phyloP scores from a whole-genome alignment of 1,140 invertebrate species.

The Acarapis woodi region DNA sequence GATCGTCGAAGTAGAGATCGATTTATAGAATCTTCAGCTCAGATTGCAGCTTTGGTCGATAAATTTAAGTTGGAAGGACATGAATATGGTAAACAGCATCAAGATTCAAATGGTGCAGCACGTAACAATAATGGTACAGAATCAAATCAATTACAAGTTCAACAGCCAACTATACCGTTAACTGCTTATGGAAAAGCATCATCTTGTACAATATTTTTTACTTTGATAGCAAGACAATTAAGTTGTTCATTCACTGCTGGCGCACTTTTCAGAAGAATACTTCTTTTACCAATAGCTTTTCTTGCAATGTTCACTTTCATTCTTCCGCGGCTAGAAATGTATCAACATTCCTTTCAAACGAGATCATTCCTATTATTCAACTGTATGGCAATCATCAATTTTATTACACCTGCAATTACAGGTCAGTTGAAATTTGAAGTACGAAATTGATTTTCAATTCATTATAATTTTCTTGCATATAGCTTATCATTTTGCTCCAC shows the following conservation, averaged over 20 bases:
- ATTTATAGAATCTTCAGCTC: constrained; percentile 67
- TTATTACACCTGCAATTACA: constrained; percentile 37
- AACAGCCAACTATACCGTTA: constrained; percentile 10
- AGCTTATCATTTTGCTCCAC: constrained; percentile 36
- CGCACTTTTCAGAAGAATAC: constrained; percentile 35
- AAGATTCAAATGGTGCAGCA: neutral
- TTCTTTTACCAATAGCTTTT: constrained; percentile 42
- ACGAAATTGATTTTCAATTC: too few species aligned
- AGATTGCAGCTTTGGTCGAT: constrained; percentile 62
- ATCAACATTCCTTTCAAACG: constrained; percentile 38
- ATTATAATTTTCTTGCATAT: too few species aligned
- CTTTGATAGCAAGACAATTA: constrained; percentile 26
- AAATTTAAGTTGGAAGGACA: constrained; percentile 56
- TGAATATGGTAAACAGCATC: constrained; percentile 25
- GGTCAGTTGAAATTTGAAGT: too few species aligned
- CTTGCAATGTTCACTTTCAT: constrained; percentile 50
- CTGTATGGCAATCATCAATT: constrained; percentile 39
- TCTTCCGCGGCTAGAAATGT: constrained; percentile 26
- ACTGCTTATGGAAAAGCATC: constrained; percentile 35
- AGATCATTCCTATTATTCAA: constrained; percentile 51
- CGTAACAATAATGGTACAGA: neutral
- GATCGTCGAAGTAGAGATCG: constrained; percentile 55
- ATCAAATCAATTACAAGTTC: neutral
- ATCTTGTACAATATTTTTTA: constrained; percentile 33
- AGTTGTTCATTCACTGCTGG: constrained; percentile 24